Evolutionary conservation across 2,113 vertebrate genomes (phyloP).

Genomic region (Petroica traversi): DNA sequence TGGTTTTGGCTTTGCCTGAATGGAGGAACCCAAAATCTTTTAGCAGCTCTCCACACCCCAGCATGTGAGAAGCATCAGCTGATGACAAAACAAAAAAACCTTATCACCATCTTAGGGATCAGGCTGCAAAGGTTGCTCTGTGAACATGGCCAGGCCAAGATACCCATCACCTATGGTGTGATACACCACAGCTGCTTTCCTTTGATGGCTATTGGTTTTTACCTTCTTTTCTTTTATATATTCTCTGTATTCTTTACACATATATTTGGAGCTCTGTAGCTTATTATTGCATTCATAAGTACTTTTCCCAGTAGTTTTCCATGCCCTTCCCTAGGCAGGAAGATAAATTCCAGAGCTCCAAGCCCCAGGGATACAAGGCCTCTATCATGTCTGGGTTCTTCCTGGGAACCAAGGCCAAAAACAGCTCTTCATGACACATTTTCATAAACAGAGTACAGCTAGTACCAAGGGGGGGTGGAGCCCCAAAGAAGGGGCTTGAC

Average conservation of each 20-base stretch:
- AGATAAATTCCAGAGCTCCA: background rate
- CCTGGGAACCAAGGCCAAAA: background rate
- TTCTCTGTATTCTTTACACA: background rate
- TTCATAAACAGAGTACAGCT: background rate
- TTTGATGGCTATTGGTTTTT: background rate
- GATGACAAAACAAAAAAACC: background rate
- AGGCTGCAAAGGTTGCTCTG: background rate
- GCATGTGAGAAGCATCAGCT: background rate
- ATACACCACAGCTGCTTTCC: background rate
- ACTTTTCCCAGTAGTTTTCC: background rate
- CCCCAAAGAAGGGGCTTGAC: no score
- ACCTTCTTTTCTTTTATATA: background rate
- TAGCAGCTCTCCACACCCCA: background rate
- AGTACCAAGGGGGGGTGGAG: no score
- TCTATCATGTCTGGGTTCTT: background rate
- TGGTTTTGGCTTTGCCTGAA: background rate
- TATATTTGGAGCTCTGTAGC: background rate
- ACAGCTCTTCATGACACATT: background rate
- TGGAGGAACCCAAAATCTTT: background rate
- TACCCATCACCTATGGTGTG: background rate
- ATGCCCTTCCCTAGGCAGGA: background rate
- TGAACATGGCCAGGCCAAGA: background rate
- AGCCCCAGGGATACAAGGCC: background rate
- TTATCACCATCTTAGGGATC: background rate
- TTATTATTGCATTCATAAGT: background rate